Evolutionary conservation across 2,113 vertebrate genomes (phyloP), one percentile per base, ranked within the genome.

Genomic region (Aegithalos caudatus): DNA sequence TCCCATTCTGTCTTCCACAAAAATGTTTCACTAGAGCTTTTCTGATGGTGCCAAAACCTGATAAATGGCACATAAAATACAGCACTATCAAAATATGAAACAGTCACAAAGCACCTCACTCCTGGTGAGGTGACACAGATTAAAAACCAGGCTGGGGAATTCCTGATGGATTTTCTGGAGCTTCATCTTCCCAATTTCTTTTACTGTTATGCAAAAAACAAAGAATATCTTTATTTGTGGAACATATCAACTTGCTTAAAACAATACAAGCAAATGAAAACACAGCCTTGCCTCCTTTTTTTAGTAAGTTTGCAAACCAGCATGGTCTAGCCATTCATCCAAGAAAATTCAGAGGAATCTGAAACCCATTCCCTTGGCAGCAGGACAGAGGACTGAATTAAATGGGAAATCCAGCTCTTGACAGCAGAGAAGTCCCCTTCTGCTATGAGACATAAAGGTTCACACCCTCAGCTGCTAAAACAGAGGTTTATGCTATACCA

Each of bases 251-350:
- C 70, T 91, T 82, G 20, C 67, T 80, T 85, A 86, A 79, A 95
- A 96, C 76, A 94, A 95, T 88, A 78, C 65, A 86, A 83, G 60
- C 70, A 73, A 86, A 77, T 25, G 51, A 51, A 83, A 77, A 80
- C 19, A 56, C 17, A 71, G 38, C 64, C 33, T 15, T 70, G 76
- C 12, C 62, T 95, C 45, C 74, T 76, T 90, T 79, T 91, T 88
- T 88, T 53, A 90, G 67, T 72, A 85, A 88, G 71, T 82, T 90
- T 92, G 57, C 66, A 90, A 80, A 72, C 76, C 74, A 88, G 33
- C 50, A 15, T 72, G 57, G 50, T 77, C 81, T 65, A 57, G 62
- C 42, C 42, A 65, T 73, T 82, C 79, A 76, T 69, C 85, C 60
- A 82, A 79, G 67, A 92, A 79, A 82, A 90, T 69, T 40, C 50